phyloP scores from a whole-genome alignment of 2,113 vertebrate species.

The Phrynocephalus versicolor region DNA sequence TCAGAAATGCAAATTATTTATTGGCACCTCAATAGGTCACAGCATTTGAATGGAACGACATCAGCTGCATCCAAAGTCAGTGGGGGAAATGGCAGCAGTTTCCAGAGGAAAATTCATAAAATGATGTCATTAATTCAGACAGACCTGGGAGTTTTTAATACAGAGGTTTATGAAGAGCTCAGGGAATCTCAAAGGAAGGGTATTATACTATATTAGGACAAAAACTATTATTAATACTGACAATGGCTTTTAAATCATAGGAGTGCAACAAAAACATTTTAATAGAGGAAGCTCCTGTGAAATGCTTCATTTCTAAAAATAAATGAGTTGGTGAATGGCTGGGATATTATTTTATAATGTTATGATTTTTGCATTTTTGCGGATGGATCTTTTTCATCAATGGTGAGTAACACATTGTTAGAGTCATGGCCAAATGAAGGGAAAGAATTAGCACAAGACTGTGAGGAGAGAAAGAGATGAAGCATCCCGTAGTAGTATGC shows the following conservation, averaged over 20 bases:
- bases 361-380: background rate
- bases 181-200: background rate
- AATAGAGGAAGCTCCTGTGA: background rate
- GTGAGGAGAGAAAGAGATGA: background rate
- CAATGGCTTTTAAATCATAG: background rate
- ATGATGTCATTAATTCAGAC: slow-evolving; percentile 29
- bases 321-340: background rate
- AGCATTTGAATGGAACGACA: background rate
- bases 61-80: slow-evolving; percentile 5
- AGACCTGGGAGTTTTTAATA: slow-evolving; percentile 20
- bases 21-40: background rate
- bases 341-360: background rate
- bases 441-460: background rate
- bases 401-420: background rate
- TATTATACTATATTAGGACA: background rate
- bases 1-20: slow-evolving; percentile 36
- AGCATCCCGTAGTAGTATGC: fast-evolving
- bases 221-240: background rate
- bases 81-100: slow-evolving; percentile 36
- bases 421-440: background rate
- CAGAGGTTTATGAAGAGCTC: slow-evolving; percentile 23
- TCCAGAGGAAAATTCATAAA: slow-evolving; percentile 29
- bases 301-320: background rate
- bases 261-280: background rate
- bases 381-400: background rate